Evolutionary conservation across 2,888 invertebrate species (phyloP), one percentile per base, ranked within the genome.

Genomic region (Agriotes lineatus): DNA sequence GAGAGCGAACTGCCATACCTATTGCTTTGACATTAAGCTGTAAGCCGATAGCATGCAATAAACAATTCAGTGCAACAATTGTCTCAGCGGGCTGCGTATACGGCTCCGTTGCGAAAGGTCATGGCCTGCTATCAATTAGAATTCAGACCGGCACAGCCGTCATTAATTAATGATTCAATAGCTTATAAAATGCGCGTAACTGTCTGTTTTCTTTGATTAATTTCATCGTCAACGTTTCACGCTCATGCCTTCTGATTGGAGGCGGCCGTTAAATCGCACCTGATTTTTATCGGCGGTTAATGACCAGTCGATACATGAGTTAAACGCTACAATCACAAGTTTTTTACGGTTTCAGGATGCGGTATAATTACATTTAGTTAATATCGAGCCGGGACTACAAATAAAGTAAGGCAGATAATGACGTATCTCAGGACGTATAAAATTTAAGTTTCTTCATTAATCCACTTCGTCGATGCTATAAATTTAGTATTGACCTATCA

Each of bases 111-210:
- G 45, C n/a, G 30, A 25, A 66, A 66, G 65, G 65, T 66, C 59
- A 59, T 25, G 65, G 50, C 22, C 39, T 22, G 12, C 37, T 37
- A 66, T 66, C 50, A 66, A 66, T 66, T 66, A 59, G 18, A 66
- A 45, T 54, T 12, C 22, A 56, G 20, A 2, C 22, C 12, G n/a
- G 5, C 14, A 18, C 35, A 48, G 22, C 52, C 20, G 63, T 65
- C 44, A 58, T 57, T 58, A 65, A 48, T 58, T 58, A 58, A 65
- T 58, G 57, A 64, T 64, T 64, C 57, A 56, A 39, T 37, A 56
- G 35, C 37, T 48, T 48, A 48, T 48, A 48, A 48, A 48, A 48
- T 48, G 48, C 48, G 18, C 52, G 30, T 52, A 33, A 52, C 52
- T 33, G 52, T 52, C 33, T 10, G 33, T 33, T 33, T 52, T 52